Evolutionary conservation across 2,888 invertebrate species (phyloP).

Genomic region (Scrobipalpa atriplicella): DNA sequence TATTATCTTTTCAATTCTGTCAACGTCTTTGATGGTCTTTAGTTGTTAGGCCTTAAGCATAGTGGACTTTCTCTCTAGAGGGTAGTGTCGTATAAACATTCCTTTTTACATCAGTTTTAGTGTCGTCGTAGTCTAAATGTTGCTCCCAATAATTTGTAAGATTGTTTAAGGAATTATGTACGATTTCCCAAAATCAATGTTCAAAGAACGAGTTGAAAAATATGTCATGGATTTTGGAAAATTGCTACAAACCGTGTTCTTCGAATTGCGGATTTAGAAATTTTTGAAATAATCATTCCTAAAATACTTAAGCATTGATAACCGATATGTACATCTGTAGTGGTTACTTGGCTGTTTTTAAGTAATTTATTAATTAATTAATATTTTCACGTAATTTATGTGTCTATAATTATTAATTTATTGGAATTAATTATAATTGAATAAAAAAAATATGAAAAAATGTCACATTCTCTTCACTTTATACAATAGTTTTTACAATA

Average conservation of each 20-base stretch:
- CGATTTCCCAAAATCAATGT: conserved; percentile 57
- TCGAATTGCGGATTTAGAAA: conserved; percentile 53
- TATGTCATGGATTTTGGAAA: conserved; percentile 52
- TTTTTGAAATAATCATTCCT: conserved; percentile 76
- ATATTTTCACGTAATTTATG: conserved; percentile 82
- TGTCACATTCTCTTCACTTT: conserved; percentile 82
- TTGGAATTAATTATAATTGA: conserved; percentile 79
- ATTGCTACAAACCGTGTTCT: conserved; percentile 61
- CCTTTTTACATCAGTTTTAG: conserved; percentile 55
- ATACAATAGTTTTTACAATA: conserved; percentile 84
- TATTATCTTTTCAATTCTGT: conserved; percentile 20
- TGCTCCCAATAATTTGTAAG: conserved; percentile 80
- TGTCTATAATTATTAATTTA: conserved; percentile 82
- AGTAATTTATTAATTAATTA: conserved; percentile 75
- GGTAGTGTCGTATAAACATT: conserved; percentile 1
- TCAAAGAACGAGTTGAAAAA: conserved; percentile 10
- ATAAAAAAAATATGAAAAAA: conserved; percentile 74
- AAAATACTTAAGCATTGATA: conserved; percentile 74
- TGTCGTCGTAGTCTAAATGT: conserved; percentile 73
- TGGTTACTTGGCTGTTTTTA: conserved; percentile 80
- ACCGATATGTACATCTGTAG: conserved; percentile 78
- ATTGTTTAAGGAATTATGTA: conserved; percentile 58
- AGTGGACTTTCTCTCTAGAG: conserved; percentile 3
- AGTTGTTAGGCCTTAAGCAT: conserved; percentile 4
- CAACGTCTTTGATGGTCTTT: conserved; percentile 14